A percentile compares a stretch with the other conserved stretches of the same genome.
phyloP scores from a whole-genome alignment of 1,140 invertebrate genomes.

The Elysia chlorotica region DNA sequence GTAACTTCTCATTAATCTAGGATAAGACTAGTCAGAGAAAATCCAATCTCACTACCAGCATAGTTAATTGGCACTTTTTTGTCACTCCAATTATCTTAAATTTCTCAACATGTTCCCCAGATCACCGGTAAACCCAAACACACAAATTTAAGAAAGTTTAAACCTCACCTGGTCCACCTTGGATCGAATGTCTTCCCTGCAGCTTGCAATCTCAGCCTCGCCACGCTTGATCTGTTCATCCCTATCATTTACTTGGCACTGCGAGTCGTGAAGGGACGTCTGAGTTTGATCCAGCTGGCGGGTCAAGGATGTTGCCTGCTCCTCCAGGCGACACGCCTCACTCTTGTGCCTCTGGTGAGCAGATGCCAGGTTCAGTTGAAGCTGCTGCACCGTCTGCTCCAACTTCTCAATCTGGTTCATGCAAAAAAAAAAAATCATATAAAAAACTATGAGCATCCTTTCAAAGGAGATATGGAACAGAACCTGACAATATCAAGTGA shows the following conservation, averaged over 20 bases:
- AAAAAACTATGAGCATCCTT: no score
- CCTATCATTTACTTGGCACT: conserved; percentile 44
- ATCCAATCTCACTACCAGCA: no score
- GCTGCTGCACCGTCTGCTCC: conserved; percentile 54
- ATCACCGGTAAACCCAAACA: no score
- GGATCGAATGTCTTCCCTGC: conserved; percentile 41
- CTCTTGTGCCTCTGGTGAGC: conserved; percentile 54
- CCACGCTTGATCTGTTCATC: conserved; percentile 50
- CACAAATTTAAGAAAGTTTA: neutral
- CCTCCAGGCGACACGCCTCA: conserved; percentile 47
- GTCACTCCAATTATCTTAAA: no score
- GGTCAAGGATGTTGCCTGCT: conserved; percentile 42
- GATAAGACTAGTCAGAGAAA: no score
- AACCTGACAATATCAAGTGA: no score
- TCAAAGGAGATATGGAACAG: no score
- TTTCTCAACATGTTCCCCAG: no score
- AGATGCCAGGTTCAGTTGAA: conserved; percentile 56
- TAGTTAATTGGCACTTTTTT: no score
- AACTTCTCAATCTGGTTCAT: conserved; percentile 52
- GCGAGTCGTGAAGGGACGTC: conserved; percentile 33
- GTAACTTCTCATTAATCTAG: no score
- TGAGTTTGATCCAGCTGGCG: conserved; percentile 39
- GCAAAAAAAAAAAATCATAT: no score
- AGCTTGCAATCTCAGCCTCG: conserved; percentile 47
- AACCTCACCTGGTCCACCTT: conserved; percentile 48